These are phyloP conservation scores for Bactericera cockerelli DNA, from an alignment of 1,140 invertebrate genomes.

Conservation along the genomic window DNA sequence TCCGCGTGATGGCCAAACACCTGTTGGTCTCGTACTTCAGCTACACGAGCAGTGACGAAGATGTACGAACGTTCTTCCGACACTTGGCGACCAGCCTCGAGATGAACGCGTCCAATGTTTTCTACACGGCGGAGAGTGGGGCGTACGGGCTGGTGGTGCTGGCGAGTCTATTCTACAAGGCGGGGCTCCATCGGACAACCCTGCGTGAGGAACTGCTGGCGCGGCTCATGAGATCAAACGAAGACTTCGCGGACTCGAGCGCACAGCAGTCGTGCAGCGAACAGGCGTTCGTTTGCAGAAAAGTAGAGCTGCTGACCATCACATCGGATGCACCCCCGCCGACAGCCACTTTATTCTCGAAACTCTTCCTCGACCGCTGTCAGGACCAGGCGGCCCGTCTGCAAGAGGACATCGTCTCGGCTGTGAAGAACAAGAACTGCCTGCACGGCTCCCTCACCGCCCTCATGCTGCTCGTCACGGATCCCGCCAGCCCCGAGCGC, in stretches of 20 bases:
- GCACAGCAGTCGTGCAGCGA: not conserved
- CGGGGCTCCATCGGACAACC: too few species aligned
- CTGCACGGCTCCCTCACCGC: constrained; percentile 29
- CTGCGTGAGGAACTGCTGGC: too few species aligned
- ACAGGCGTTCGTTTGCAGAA: constrained; percentile 9
- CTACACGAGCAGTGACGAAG: constrained; percentile 11
- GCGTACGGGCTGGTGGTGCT: constrained; percentile 30
- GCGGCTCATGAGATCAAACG: too few species aligned
- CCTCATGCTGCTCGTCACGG: constrained; percentile 24
- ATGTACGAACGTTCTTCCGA: constrained; percentile 1
- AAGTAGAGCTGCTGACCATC: constrained; percentile 21
- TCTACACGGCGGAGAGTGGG: constrained; percentile 37
- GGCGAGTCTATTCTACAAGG: constrained; percentile 19
- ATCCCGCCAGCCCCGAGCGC: constrained; percentile 18
- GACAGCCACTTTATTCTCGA: too few species aligned
- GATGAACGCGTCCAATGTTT: constrained; percentile 34
- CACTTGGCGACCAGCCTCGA: constrained; percentile 27
- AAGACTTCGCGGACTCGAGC: too few species aligned
- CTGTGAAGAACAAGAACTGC: constrained; percentile 23
- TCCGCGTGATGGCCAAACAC: constrained; percentile 30
- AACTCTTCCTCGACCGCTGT: not conserved
- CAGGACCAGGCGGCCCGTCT: constrained; percentile 25
- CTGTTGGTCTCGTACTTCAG: constrained; percentile 32
- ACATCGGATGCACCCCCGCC: too few species aligned
- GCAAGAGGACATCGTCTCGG: constrained; percentile 30